These are phyloP conservation scores for Gallinago nigripennis DNA, from an alignment of 2,797 vertebrate genomes.

Conservation along the genomic window DNA sequence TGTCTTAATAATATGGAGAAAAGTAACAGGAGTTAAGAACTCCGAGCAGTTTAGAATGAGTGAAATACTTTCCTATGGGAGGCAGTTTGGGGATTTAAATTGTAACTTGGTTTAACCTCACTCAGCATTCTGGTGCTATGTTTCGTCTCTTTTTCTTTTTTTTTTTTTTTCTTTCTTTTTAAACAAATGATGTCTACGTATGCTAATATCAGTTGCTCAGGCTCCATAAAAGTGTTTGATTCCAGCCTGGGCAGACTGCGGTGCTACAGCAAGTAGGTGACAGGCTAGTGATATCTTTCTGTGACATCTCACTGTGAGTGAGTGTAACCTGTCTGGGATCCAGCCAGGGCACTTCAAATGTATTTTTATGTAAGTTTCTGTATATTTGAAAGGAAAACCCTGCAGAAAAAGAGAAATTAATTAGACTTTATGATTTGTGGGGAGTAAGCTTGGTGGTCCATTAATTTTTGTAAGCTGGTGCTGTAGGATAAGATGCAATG, in stretches of 20 bases:
- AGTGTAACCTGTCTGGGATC: neutral
- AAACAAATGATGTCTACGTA: neutral
- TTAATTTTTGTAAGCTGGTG: neutral
- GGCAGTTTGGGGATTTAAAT: neutral
- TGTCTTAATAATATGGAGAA: neutral
- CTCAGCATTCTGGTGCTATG: neutral
- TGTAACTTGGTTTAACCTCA: neutral
- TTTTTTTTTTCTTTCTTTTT: neutral
- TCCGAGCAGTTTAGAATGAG: neutral
- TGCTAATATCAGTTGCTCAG: neutral
- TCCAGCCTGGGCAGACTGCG: neutral
- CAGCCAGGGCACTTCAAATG: neutral
- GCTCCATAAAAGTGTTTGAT: neutral
- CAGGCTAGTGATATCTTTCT: neutral
- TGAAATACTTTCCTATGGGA: neutral
- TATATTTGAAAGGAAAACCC: neutral
- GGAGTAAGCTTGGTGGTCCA: accelerated
- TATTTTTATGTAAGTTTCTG: neutral
- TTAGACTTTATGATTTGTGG: neutral
- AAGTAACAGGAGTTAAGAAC: neutral
- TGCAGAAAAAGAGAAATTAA: neutral
- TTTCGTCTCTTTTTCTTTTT: neutral
- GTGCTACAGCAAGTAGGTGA: neutral
- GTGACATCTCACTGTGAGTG: neutral
- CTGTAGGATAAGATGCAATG: neutral